Percentiles rank a stretch among this genome's conserved stretches.
Evolutionary conservation across 2,888 invertebrate genomes (phyloP).

Genomic region (Epiblema foenella): DNA sequence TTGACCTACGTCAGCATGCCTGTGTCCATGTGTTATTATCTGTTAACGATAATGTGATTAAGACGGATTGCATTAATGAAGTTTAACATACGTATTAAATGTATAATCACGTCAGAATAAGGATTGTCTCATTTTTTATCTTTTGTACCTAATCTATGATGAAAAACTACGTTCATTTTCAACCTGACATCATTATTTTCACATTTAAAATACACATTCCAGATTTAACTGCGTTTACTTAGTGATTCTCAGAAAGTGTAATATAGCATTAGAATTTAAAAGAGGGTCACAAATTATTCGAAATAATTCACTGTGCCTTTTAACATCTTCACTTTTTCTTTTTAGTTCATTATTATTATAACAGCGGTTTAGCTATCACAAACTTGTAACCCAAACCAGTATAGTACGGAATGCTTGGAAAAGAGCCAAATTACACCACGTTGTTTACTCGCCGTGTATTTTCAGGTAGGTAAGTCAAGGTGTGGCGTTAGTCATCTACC

Average conservation of each 20-base stretch:
- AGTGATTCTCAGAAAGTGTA: not conserved
- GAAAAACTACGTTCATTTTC: too few relatives aligned
- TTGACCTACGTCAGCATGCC: too few relatives aligned
- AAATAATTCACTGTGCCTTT: too few relatives aligned
- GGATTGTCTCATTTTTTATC: not conserved
- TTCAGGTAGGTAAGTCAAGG: constrained; percentile 45
- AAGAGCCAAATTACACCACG: constrained; percentile 35
- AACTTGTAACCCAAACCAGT: not conserved
- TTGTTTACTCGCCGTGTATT: constrained; percentile 40
- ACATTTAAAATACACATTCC: too few relatives aligned
- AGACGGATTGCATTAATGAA: too few relatives aligned
- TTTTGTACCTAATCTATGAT: not conserved
- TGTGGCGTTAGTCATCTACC: constrained; percentile 39
- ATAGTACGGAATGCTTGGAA: constrained; percentile 32
- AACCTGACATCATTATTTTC: too few relatives aligned
- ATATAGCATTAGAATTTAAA: not conserved
- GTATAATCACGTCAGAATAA: not conserved
- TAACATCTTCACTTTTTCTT: not conserved
- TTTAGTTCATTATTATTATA: too few relatives aligned
- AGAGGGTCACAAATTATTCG: not conserved
- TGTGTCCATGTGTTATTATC: too few relatives aligned
- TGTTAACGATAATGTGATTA: too few relatives aligned
- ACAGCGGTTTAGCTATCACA: not conserved
- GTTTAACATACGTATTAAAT: not conserved
- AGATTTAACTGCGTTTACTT: too few relatives aligned